Conservation (phyloP, 2,113 vertebrate species). For the Chloropsis hardwickii region DNA sequence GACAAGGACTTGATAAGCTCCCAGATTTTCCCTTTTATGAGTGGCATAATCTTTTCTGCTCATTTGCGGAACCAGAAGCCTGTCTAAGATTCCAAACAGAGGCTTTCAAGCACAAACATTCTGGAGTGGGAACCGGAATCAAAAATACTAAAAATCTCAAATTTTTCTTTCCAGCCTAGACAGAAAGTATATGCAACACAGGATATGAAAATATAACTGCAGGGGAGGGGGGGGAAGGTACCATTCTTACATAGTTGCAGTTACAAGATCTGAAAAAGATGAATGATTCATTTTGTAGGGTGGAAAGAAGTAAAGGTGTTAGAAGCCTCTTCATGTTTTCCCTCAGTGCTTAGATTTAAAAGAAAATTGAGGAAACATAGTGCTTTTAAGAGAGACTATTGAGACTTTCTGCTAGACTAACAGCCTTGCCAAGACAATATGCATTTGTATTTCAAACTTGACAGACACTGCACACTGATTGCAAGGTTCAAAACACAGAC, state of each 20-base stretch:
- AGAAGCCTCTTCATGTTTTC: background rate
- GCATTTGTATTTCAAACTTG: background rate
- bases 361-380: background rate
- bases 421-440: background rate
- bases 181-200: background rate
- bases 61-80: background rate
- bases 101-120: background rate
- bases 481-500: background rate
- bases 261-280: background rate
- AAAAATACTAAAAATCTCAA: background rate
- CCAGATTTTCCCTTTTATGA: background rate
- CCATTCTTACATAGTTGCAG: background rate
- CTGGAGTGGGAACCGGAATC: background rate
- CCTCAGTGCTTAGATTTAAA: background rate
- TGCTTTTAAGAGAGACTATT: background rate
- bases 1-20: background rate
- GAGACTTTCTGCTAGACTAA: background rate
- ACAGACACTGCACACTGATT: accelerated
- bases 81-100: background rate
- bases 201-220: background rate
- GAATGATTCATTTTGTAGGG: background rate
- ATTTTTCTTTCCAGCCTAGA: background rate
- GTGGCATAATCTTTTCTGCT: background rate
- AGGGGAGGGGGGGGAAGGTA: accelerated
- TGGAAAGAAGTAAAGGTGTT: background rate